Conservation (phyloP, 2,113 vertebrate genomes). For the Cyprinus carpio region DNA sequence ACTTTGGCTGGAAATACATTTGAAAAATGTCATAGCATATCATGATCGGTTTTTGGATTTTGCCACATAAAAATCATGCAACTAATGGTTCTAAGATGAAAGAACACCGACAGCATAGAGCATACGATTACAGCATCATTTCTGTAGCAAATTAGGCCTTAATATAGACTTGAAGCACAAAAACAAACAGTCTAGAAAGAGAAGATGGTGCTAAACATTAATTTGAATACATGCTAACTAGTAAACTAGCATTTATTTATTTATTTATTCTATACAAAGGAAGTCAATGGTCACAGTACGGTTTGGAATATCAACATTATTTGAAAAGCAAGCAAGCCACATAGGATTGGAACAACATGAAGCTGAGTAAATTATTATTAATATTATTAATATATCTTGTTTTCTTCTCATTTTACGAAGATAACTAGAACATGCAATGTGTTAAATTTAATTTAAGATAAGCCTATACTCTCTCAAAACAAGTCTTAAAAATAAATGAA, state of each 20-base stretch:
- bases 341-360: no score
- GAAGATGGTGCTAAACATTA: background rate
- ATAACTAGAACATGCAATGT: no score
- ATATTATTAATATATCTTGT: no score
- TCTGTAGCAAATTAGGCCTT: background rate
- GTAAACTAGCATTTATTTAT: background rate
- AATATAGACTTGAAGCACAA: background rate
- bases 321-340: no score
- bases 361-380: no score
- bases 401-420: no score
- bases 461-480: background rate
- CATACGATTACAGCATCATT: background rate
- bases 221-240: background rate
- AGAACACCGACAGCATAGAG: background rate
- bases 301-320: no score
- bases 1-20: background rate
- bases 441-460: background rate
- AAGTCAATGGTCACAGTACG: no score
- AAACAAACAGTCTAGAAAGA: background rate
- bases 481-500: background rate
- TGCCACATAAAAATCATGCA: background rate
- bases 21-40: background rate
- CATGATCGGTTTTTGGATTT: background rate
- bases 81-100: background rate
- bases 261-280: no score